Percentiles rank a stretch among this genome's conserved stretches.
phyloP scores from a whole-genome alignment of 2,113 vertebrate genomes.

The Gallinago media region DNA sequence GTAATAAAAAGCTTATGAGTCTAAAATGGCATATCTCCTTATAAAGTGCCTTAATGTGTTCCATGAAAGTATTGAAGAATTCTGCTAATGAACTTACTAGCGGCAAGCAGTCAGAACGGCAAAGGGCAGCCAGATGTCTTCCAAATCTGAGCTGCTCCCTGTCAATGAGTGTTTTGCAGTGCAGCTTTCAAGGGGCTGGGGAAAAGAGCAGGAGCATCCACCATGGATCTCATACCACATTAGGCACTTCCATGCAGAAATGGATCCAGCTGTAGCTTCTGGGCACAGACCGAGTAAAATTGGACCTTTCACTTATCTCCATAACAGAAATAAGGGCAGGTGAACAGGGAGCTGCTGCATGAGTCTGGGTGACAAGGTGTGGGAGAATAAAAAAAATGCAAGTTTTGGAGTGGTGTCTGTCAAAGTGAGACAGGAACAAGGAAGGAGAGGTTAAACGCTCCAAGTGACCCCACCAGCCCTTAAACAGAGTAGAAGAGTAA shows the following conservation, averaged over 20 bases:
- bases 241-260: background rate
- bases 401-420: background rate
- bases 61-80: background rate
- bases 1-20: background rate
- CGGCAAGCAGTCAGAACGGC: background rate
- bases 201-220: background rate
- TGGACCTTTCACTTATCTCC: background rate
- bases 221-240: background rate
- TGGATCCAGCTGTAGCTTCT: background rate
- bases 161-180: background rate
- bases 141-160: background rate
- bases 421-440: background rate
- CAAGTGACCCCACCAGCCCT: background rate
- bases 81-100: background rate
- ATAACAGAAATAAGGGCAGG: background rate
- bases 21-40: background rate
- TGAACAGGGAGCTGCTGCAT: background rate
- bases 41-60: background rate
- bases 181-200: background rate
- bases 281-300: background rate
- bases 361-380: background rate
- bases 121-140: background rate
- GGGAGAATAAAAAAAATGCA: background rate
- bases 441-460: background rate
- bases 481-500: background rate